Percentiles rank a stretch among this genome's conserved stretches.
These are phyloP conservation scores for Gambusia yucatana DNA, from an alignment of 2,797 vertebrate genomes.

Conservation along the genomic window DNA sequence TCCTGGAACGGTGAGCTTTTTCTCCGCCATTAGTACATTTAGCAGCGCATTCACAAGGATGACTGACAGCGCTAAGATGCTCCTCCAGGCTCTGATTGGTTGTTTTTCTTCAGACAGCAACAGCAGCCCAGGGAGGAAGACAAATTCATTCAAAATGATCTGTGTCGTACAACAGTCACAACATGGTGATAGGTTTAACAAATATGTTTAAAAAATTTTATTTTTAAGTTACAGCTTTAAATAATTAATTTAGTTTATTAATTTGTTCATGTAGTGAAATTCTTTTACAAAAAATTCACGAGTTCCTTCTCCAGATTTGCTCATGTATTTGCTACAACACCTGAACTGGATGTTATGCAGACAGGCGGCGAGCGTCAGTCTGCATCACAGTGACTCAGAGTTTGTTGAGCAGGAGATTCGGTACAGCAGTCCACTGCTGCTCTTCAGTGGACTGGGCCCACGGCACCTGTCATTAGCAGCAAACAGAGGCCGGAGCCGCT, in stretches of 20 bases:
- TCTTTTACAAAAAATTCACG: background rate
- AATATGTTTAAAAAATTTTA: no score
- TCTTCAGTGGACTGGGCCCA: constrained; percentile 42
- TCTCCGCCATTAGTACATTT: no score
- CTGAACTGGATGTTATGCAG: background rate
- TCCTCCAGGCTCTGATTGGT: no score
- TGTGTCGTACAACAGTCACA: no score
- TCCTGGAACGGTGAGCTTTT: no score
- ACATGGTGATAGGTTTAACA: no score
- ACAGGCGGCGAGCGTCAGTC: background rate
- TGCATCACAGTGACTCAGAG: background rate
- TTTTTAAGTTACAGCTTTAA: no score
- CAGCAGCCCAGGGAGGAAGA: no score
- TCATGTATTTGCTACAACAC: background rate
- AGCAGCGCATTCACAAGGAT: no score
- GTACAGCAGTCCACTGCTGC: constrained; percentile 24
- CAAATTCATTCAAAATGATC: no score
- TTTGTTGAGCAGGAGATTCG: constrained; percentile 32
- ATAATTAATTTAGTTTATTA: background rate
- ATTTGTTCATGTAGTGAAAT: background rate
- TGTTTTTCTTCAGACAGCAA: no score
- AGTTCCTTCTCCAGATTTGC: background rate
- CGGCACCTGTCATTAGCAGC: constrained; percentile 51
- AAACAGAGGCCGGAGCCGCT: constrained; percentile 52
- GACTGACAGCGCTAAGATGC: no score